A percentile compares a stretch with the other conserved stretches of the same genome.
Evolutionary conservation across 1,140 invertebrate genomes (phyloP).

Genomic region (Melipona quadrifasciata): DNA sequence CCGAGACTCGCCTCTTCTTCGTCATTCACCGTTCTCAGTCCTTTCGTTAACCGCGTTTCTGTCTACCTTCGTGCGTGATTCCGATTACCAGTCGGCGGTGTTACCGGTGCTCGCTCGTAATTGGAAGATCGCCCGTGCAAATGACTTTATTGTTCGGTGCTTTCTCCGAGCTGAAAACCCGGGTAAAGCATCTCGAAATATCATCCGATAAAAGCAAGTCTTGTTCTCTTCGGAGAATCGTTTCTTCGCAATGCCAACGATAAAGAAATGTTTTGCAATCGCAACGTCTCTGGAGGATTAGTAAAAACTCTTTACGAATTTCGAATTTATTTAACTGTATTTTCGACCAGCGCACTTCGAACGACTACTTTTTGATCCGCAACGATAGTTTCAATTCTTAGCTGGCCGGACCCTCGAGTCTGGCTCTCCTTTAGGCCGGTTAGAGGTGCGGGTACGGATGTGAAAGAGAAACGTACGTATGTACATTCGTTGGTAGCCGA

Average conservation of each 20-base stretch:
- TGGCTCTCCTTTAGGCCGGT: slow-evolving; percentile 60
- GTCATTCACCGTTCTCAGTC: not conserved
- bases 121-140: not conserved
- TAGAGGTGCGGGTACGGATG: slow-evolving; percentile 69
- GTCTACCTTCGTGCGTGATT: not conserved
- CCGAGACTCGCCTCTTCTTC: slow-evolving; percentile 9
- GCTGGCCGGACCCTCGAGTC: slow-evolving; percentile 54
- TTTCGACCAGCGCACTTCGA: not conserved
- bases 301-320: not conserved
- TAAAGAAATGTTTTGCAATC: not conserved
- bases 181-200: not conserved
- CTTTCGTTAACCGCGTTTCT: not conserved
- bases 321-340: not conserved
- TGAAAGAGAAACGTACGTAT: slow-evolving; percentile 75
- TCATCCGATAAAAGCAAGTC: no score
- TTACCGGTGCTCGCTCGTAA: not conserved
- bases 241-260: no score
- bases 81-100: slow-evolving; percentile 1
- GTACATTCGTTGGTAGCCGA: slow-evolving; percentile 69
- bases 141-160: not conserved
- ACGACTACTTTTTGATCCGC: not conserved
- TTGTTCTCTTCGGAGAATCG: no score
- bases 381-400: slow-evolving; percentile 60
- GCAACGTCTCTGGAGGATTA: not conserved
- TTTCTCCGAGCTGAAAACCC: not conserved